Evolutionary conservation across 2,888 invertebrate genomes (phyloP).

Genomic region (Andrena praecox): DNA sequence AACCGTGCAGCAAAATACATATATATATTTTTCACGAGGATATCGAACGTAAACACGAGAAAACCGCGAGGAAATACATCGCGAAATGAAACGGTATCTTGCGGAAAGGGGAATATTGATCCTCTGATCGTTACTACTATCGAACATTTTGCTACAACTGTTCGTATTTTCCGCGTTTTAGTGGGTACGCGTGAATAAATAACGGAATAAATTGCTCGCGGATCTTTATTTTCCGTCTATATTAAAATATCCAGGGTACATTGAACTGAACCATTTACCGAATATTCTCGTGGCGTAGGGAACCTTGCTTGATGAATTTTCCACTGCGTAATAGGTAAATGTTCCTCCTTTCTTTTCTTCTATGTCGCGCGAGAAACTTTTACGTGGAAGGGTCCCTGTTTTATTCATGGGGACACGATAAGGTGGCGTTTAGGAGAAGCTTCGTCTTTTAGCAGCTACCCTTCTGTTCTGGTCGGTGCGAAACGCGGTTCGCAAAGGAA

Average conservation of each 20-base stretch:
- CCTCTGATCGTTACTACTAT: neutral
- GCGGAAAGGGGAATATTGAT: conserved; percentile 9
- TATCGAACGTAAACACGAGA: neutral
- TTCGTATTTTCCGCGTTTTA: neutral
- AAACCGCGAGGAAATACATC: conserved; percentile 9
- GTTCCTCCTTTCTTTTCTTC: neutral
- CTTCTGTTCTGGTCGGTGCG: neutral
- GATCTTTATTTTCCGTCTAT: neutral
- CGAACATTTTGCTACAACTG: neutral
- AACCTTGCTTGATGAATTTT: neutral
- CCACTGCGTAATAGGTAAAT: neutral
- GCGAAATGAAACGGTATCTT: neutral
- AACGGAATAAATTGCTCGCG: neutral
- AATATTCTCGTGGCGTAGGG: neutral
- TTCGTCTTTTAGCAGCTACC: conserved; percentile 15
- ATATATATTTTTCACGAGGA: neutral
- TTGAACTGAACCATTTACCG: neutral
- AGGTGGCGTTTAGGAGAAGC: neutral
- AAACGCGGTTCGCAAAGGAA: conserved; percentile 31
- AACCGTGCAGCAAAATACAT: neutral
- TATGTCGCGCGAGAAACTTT: neutral
- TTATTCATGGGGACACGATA: neutral
- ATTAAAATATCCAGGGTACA: neutral
- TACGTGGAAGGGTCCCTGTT: neutral
- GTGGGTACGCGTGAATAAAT: conserved; percentile 12